phyloP scores from a whole-genome alignment of 2,113 vertebrate species.

The Neoarius graeffei region DNA sequence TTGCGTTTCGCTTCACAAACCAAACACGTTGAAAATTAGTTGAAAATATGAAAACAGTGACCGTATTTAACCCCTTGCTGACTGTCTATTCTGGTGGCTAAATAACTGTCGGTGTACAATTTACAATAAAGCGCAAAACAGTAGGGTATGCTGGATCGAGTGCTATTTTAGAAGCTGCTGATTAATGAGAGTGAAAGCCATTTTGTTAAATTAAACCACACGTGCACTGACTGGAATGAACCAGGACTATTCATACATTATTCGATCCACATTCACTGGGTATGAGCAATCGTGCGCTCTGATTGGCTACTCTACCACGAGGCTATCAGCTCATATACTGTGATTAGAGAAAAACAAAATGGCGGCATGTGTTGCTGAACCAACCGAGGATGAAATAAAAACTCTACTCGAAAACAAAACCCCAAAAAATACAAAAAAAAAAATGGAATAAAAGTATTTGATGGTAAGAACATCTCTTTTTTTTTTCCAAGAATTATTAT shows the following conservation, averaged over 20 bases:
- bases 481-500: no score
- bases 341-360: no score
- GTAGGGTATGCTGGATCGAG: background rate
- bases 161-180: background rate
- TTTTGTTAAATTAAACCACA: background rate
- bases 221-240: background rate
- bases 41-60: background rate
- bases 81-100: background rate
- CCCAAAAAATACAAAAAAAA: no score
- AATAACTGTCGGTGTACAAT: background rate
- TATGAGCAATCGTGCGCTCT: no score
- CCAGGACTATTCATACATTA: background rate
- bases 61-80: background rate
- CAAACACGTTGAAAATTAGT: no score
- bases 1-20: background rate
- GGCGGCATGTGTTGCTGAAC: no score
- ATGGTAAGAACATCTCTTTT: no score
- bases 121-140: background rate
- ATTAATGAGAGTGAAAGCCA: background rate
- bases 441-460: no score
- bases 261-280: background rate
- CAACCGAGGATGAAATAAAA: no score
- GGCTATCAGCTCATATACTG: no score
- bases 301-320: no score
- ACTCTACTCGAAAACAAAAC: no score